Evolutionary conservation across 2,113 vertebrate species (phyloP), one percentile per base, ranked within the genome.

Genomic region (Caretta caretta): DNA sequence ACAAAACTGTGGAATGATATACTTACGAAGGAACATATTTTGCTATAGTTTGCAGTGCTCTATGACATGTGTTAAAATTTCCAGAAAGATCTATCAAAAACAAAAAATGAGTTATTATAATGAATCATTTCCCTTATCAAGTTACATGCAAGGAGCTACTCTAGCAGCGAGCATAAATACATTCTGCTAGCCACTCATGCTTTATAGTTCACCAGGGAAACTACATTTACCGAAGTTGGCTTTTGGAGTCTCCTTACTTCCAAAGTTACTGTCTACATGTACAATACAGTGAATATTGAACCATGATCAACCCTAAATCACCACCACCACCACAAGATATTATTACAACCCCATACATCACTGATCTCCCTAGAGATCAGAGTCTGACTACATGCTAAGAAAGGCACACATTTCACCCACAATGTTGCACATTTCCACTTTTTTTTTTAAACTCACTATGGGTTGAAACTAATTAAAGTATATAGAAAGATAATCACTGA

Each of bases 11-110:
- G 0, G 12, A 57, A 83, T 65, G 2, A 42, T 38, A 95, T 96
- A 99, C 99, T 99, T 98, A 99, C 99, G 99, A 99, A 96, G 99
- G 99, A 87, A 99, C 99, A 0, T 99, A 99, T 99, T 98, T 98
- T 88, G 98, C 95, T 97, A 99, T 99, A 91, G 99, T 98, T 95
- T 99, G 99, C 93, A 99, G 83, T 1, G 99, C 99, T 97, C 99
- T 99, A 35, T 99, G 99, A 97, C 99, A 99, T 0, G 98, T 99
- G 84, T 99, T 94, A 35, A 99, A 99, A 96, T 97, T 99, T 93
- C 97, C 98, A 91, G 99, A 98, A 35, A 99, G 95, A 92, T 98
- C 99, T 99, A 85, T 2, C 97, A 89, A 89, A 89, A 92, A 96
- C 31, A 83, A 90, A 88, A 72, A 93, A 8, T 35, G 24, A 22